Evolutionary conservation across 2,888 invertebrate species (phyloP).

Genomic region (Agrochola lota): DNA sequence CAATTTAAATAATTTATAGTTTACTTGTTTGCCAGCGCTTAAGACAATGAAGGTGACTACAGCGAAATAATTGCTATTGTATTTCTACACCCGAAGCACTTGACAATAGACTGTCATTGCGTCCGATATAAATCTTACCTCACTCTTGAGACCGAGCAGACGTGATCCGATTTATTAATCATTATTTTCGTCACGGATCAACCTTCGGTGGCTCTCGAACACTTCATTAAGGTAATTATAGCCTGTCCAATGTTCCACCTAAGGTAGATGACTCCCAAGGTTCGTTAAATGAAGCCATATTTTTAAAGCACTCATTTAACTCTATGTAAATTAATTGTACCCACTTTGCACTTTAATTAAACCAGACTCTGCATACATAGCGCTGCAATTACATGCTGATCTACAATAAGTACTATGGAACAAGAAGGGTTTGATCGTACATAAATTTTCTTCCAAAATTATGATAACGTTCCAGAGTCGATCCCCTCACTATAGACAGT

Average conservation of each 20-base stretch:
- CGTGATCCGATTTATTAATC: slow-evolving; percentile 85
- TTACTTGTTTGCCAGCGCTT: slow-evolving; percentile 61
- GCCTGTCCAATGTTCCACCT: slow-evolving; percentile 38
- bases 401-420: slow-evolving; percentile 30
- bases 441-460: slow-evolving; percentile 48
- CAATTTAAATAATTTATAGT: slow-evolving; percentile 68
- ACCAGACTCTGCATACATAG: slow-evolving; percentile 42
- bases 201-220: slow-evolving; percentile 67
- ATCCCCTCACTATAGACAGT: slow-evolving; percentile 87
- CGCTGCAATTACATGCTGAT: slow-evolving; percentile 36
- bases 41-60: slow-evolving; percentile 67
- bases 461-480: slow-evolving; percentile 68
- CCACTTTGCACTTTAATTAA: slow-evolving; percentile 58
- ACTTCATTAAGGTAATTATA: slow-evolving; percentile 62
- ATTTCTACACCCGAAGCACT: slow-evolving; percentile 63
- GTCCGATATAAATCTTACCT: slow-evolving; percentile 84
- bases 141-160: slow-evolving; percentile 79
- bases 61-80: slow-evolving; percentile 72
- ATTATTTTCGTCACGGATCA: slow-evolving; percentile 69
- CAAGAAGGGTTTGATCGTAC: slow-evolving; percentile 1
- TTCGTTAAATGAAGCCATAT: slow-evolving; percentile 47
- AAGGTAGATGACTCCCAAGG: slow-evolving; percentile 45
- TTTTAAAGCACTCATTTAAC: slow-evolving; percentile 46
- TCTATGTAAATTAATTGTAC: slow-evolving; percentile 53
- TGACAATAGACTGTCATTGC: slow-evolving; percentile 80